These are phyloP conservation scores for Epinephelus awoara DNA, from an alignment of 2,797 vertebrate species.

Conservation along the genomic window DNA sequence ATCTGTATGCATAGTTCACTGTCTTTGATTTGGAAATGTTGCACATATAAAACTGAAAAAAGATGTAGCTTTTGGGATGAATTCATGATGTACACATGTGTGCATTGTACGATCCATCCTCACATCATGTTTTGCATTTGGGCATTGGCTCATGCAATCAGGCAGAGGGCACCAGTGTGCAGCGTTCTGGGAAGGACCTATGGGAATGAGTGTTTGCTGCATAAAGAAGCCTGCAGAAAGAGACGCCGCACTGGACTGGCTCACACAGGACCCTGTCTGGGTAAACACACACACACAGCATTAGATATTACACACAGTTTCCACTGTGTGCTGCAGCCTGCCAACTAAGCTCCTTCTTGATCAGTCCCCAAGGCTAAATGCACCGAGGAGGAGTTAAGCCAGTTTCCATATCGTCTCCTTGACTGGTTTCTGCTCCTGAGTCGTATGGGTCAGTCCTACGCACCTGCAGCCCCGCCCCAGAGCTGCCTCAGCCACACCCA, in stretches of 20 bases:
- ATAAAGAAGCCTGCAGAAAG: constrained; percentile 85
- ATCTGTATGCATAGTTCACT: not conserved
- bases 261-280: constrained; percentile 81
- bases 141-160: constrained; percentile 56
- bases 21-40: not conserved
- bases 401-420: constrained; percentile 86
- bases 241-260: constrained; percentile 79
- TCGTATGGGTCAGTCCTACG: constrained; percentile 78
- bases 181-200: constrained; percentile 85
- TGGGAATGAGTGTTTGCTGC: constrained; percentile 82
- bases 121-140: constrained; percentile 9
- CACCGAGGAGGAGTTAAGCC: constrained; percentile 78
- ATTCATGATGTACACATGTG: not conserved
- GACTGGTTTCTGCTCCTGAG: constrained; percentile 88
- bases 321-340: constrained; percentile 19
- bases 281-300: constrained; percentile 68
- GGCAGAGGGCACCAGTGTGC: constrained; percentile 86
- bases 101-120: constrained; percentile 19
- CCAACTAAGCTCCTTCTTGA: constrained; percentile 40
- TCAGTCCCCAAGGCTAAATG: constrained; percentile 78
- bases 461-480: constrained; percentile 72
- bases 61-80: not conserved
- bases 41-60: not conserved
- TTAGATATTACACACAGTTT: constrained; percentile 31
- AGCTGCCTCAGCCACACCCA: constrained; percentile 77